A percentile compares a stretch with the other conserved stretches of the same genome.
phyloP scores from a whole-genome alignment of 2,113 vertebrate species.

The Equus przewalskii region DNA sequence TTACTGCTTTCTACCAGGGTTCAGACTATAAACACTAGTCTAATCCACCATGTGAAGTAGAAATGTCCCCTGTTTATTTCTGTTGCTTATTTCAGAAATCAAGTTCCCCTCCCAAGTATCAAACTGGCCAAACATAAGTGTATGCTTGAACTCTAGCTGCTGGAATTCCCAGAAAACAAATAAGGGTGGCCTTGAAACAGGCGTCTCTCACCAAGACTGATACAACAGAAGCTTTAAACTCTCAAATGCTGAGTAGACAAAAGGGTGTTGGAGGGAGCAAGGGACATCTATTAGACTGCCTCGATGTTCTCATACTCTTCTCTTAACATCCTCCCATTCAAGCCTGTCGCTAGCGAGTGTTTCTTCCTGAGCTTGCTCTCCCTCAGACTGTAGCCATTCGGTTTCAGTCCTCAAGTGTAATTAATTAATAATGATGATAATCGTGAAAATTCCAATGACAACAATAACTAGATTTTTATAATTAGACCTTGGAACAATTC shows the following conservation, averaged over 20 bases:
- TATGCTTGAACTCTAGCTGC: background rate
- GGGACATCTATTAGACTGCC: background rate
- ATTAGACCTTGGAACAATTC: background rate
- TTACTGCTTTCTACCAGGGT: background rate
- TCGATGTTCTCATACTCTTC: rapidly evolving
- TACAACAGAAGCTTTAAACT: background rate
- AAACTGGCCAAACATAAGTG: background rate
- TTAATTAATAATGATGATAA: background rate
- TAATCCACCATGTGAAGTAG: background rate
- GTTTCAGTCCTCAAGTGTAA: background rate
- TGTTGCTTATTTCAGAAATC: background rate
- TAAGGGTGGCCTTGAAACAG: background rate
- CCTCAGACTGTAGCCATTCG: background rate
- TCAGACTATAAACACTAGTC: background rate
- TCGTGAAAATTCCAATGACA: background rate
- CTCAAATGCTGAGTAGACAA: background rate
- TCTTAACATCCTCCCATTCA: rapidly evolving
- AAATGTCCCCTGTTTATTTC: background rate
- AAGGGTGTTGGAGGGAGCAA: background rate
- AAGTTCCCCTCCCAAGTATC: background rate
- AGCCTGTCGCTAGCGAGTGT: background rate
- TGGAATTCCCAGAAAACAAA: background rate
- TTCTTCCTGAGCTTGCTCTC: background rate
- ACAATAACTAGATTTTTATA: background rate
- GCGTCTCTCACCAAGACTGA: background rate